Evolutionary conservation across 2,888 invertebrate species (phyloP), one percentile per base, ranked within the genome.

Genomic region (Hypomecis punctinalis): DNA sequence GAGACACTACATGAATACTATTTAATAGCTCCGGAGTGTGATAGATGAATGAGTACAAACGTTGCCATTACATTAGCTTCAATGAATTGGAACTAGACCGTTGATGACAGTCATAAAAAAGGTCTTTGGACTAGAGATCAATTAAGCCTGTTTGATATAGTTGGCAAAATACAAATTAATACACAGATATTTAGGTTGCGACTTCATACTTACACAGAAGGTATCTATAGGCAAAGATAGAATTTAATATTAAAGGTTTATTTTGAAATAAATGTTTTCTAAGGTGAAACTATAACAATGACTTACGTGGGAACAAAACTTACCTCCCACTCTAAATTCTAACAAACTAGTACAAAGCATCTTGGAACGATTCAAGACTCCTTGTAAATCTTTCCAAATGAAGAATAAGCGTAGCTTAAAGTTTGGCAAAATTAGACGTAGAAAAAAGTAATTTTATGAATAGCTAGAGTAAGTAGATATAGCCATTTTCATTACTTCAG

Each of bases 81-180:
- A 61, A 61, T 55, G 33, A 52, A 57, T 61, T 55, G 42, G 43
- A 69, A 63, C 49, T 60, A 54, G 63, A 64, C 43, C 61, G 56
- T 40, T 57, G 55, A 42, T 42, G 60, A 67, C 62, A 39, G 43
- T 60, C 61, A 11, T 59, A 61, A 61, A 63, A 67, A 69, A 64
- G 62, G 63, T 56, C 63, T 61, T 68, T 67, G 63, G 61, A 55
- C 66, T 56, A 61, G 56, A 66, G 43, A 68, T 68, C 60, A 62
- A 68, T 67, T 68, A 55, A 58, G 55, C 57, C 63, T 60, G 63
- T 42, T 60, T 35, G 13, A 37, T 45, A 6, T 13, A n/a, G 36
- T 33, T 53, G 37, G 48, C 35, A 47, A 54, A 48, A 48, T 5
- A 39, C 35, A 13, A 57, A 45, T 39, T 46, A 53, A 40, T 6